Evolutionary conservation across 2,888 invertebrate species (phyloP).

Genomic region (Tethea ocularis): DNA sequence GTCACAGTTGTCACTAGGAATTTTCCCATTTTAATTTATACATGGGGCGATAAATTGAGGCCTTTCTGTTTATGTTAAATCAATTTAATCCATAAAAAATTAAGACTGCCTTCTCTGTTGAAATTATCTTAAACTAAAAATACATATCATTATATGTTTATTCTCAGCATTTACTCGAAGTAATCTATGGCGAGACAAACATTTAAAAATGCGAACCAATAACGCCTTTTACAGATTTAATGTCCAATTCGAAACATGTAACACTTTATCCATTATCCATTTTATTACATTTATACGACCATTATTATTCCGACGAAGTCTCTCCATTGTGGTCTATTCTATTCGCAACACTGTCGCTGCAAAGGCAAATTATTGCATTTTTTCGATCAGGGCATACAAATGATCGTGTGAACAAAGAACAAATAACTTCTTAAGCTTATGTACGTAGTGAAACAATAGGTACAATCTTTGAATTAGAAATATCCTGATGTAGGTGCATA

Average conservation of each 20-base stretch:
- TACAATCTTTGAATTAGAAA: background rate
- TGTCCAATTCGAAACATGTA: background rate
- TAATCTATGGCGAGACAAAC: too few species aligned
- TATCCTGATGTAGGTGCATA: background rate
- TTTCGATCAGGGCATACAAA: constrained; percentile 40
- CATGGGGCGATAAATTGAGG: too few species aligned
- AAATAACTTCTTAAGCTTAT: background rate
- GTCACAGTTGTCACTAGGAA: background rate
- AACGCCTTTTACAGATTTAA: background rate
- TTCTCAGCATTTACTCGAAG: too few species aligned
- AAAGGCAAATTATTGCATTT: constrained; percentile 24
- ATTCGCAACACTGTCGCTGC: constrained; percentile 18
- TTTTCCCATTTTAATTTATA: background rate
- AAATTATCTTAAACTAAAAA: too few species aligned
- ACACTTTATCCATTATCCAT: background rate
- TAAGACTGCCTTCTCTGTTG: too few species aligned
- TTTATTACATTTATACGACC: background rate
- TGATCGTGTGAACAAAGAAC: constrained; percentile 36
- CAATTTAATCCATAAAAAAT: too few species aligned
- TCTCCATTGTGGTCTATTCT: background rate
- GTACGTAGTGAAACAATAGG: background rate
- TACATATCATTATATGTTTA: too few species aligned
- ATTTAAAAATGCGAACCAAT: background rate
- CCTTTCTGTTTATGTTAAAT: too few species aligned
- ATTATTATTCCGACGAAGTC: background rate